A percentile compares a stretch with the other conserved stretches of the same genome.
These are phyloP conservation scores for Bettongia penicillata DNA, from an alignment of 2,113 vertebrate species.

Conservation along the genomic window DNA sequence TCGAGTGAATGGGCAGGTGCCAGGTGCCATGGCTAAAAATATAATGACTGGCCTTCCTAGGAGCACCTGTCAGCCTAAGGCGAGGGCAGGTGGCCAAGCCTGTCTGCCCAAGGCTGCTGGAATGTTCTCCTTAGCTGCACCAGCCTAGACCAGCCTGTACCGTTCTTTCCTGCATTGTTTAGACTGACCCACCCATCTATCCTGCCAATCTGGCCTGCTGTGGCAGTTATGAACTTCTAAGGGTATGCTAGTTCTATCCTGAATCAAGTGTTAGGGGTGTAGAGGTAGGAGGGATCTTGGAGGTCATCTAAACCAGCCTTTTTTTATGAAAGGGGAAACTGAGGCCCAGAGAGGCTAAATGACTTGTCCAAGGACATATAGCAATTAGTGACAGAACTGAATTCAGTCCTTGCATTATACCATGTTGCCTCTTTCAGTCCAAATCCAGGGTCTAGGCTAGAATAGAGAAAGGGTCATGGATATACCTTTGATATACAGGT, in stretches of 20 bases:
- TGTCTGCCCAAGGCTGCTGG: conserved; percentile 1
- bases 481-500: not conserved
- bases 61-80: not conserved
- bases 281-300: not conserved
- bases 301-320: not conserved
- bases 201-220: not conserved
- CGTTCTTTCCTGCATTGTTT: not conserved
- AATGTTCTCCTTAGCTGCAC: not conserved
- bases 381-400: not conserved
- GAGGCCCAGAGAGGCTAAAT: not conserved
- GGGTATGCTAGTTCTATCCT: not conserved
- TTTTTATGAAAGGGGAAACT: not conserved
- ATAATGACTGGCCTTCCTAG: not conserved
- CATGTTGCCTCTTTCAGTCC: not conserved
- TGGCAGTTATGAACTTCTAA: not conserved
- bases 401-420: not conserved
- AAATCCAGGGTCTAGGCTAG: not conserved
- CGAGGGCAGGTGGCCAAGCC: not conserved
- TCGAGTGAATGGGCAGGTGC: not conserved
- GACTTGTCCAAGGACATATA: not conserved
- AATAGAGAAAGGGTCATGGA: not conserved
- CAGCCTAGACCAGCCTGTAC: not conserved
- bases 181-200: not conserved
- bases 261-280: not conserved
- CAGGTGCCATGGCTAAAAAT: not conserved